These are phyloP conservation scores for Sebastes itinus DNA, from an alignment of 2,797 vertebrate genomes.

Conservation along the genomic window DNA sequence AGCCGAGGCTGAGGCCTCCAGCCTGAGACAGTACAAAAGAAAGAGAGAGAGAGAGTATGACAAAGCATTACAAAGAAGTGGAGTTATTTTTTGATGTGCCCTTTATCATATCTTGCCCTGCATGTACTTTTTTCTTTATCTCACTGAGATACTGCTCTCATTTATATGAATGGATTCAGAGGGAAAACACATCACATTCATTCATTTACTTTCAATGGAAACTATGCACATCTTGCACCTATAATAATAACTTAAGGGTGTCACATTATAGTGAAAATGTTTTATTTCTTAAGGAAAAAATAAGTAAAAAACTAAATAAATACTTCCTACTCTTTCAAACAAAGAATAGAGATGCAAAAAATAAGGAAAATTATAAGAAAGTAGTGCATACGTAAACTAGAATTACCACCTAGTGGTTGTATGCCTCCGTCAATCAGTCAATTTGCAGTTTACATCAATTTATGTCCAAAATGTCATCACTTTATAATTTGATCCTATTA, in stretches of 20 bases:
- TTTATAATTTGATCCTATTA: too few relatives aligned
- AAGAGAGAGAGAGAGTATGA: not conserved
- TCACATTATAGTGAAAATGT: not conserved
- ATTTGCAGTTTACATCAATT: too few relatives aligned
- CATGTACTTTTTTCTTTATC: not conserved
- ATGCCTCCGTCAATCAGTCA: too few relatives aligned
- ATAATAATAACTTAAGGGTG: not conserved
- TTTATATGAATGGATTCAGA: not conserved
- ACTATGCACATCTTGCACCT: not conserved
- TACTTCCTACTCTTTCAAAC: not conserved
- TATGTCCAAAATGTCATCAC: too few relatives aligned
- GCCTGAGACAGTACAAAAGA: constrained; percentile 1
- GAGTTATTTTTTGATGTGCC: not conserved
- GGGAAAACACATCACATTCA: not conserved
- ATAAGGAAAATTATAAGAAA: not conserved
- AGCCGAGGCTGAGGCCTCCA: constrained; percentile 55
- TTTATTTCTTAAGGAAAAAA: not conserved
- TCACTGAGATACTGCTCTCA: not conserved
- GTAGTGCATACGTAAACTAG: not conserved
- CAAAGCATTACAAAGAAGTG: not conserved
- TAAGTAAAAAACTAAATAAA: not conserved
- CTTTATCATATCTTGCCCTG: not conserved
- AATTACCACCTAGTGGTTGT: too few relatives aligned
- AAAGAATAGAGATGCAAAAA: not conserved
- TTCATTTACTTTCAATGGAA: not conserved